Conservation (phyloP, 2,888 invertebrate genomes). For the Sesia apiformis region DNA sequence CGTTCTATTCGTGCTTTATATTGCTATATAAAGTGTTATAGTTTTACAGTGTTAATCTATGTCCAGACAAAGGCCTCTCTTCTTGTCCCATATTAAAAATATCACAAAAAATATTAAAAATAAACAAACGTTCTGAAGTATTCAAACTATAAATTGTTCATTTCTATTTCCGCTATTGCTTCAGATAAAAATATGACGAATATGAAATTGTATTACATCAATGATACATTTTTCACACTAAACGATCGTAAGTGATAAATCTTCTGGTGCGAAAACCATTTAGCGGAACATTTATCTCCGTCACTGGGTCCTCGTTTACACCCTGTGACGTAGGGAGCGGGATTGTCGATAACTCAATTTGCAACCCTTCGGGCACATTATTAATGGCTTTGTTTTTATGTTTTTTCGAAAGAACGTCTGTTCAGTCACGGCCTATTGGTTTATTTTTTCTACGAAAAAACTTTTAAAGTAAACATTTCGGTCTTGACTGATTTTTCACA, state of each 20-base stretch:
- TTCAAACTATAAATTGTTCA: too few species aligned
- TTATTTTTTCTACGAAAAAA: slow-evolving; percentile 4
- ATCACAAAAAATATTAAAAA: too few species aligned
- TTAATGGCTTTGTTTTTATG: slow-evolving; percentile 20
- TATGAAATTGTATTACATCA: too few species aligned
- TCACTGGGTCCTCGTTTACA: slow-evolving; percentile 21
- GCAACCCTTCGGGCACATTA: slow-evolving; percentile 4
- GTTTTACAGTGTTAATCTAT: too few species aligned
- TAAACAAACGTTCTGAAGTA: too few species aligned
- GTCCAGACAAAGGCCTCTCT: too few species aligned
- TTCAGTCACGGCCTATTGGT: slow-evolving; percentile 9
- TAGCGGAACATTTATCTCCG: slow-evolving; percentile 29
- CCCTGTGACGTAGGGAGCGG: slow-evolving; percentile 19
- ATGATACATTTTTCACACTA: too few species aligned
- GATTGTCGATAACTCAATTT: slow-evolving; percentile 13
- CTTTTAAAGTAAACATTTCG: neutral
- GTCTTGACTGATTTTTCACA: slow-evolving; percentile 4
- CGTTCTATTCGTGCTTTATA: too few species aligned
- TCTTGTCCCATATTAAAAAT: too few species aligned
- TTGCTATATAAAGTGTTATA: too few species aligned
- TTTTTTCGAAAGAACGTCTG: slow-evolving; percentile 11
- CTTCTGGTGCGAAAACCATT: slow-evolving; percentile 7
- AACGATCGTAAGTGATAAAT: slow-evolving; percentile 11
- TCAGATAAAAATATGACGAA: too few species aligned
- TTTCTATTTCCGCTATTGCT: too few species aligned